Conservation (phyloP, 30 jellyfish, hydroid and myxozoan genomes). For the Pelagia noctiluca region DNA sequence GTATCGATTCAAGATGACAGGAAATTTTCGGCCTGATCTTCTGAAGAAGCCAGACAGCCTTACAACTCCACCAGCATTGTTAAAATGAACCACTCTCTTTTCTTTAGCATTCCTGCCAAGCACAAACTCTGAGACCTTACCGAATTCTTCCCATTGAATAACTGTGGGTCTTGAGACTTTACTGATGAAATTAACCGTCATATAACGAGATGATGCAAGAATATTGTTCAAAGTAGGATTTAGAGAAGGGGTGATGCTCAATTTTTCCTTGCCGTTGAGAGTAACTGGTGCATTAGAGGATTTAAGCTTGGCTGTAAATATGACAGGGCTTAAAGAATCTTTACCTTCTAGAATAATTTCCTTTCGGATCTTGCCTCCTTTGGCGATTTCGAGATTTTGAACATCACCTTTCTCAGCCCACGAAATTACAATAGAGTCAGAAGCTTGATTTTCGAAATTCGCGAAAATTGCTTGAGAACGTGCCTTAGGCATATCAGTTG, state of each 20-base stretch:
- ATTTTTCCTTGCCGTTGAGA: constrained; percentile 31
- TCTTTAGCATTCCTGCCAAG: too few species aligned
- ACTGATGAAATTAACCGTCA: constrained; percentile 9
- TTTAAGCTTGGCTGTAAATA: constrained; percentile 36
- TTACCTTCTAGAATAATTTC: constrained; percentile 12
- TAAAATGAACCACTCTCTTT: too few species aligned
- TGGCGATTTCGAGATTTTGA: not conserved
- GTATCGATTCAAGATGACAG: too few species aligned
- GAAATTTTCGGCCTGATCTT: too few species aligned
- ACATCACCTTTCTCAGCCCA: constrained; percentile 25
- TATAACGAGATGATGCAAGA: constrained; percentile 23
- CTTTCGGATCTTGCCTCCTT: not conserved
- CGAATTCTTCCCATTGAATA: constrained; percentile 6
- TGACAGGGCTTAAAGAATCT: not conserved
- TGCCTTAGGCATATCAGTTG: constrained; percentile 11
- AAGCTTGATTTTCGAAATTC: constrained; percentile 23
- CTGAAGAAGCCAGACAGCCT: too few species aligned
- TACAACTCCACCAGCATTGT: too few species aligned
- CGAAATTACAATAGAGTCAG: constrained; percentile 12
- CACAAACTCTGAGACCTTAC: too few species aligned
- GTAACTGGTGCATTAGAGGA: constrained; percentile 6
- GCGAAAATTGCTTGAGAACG: constrained; percentile 2
- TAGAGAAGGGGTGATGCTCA: not conserved
- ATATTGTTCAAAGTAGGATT: not conserved
- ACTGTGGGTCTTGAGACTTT: constrained; percentile 14